Conservation (phyloP, 2,113 vertebrate genomes). For the Sphaerodactylus townsendi region DNA sequence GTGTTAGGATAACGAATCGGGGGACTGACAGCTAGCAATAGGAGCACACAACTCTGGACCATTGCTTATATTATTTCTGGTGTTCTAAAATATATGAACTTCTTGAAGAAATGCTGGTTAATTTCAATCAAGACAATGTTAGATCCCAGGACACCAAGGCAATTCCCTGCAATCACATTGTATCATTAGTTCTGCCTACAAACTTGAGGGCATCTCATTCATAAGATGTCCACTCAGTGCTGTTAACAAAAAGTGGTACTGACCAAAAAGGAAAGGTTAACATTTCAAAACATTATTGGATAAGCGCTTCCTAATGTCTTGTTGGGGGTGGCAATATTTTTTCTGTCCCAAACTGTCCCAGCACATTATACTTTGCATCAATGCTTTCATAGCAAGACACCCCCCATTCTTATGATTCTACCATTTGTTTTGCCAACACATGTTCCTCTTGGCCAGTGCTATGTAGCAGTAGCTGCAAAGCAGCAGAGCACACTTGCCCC, state of each 20-base stretch:
- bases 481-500: conserved; percentile 13
- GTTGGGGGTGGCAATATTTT: not conserved
- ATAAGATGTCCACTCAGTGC: not conserved
- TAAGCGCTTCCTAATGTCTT: not conserved
- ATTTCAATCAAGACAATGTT: not conserved
- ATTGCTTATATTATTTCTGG: too few relatives aligned
- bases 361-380: not conserved
- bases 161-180: not conserved
- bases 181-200: not conserved
- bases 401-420: not conserved
- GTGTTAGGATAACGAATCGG: too few relatives aligned
- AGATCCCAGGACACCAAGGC: too few relatives aligned
- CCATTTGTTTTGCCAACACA: not conserved
- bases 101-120: not conserved
- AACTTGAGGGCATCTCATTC: not conserved
- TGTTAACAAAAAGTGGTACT: conserved; percentile 11
- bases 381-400: not conserved
- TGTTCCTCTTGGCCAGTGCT: not conserved
- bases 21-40: too few relatives aligned
- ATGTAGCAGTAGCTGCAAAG: not conserved
- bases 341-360: not conserved
- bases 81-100: too few relatives aligned
- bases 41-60: too few relatives aligned
- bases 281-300: not conserved
- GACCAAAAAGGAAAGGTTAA: not conserved